Evolutionary conservation across 2,888 invertebrate species (phyloP).

Genomic region (Nyleta sp.): DNA sequence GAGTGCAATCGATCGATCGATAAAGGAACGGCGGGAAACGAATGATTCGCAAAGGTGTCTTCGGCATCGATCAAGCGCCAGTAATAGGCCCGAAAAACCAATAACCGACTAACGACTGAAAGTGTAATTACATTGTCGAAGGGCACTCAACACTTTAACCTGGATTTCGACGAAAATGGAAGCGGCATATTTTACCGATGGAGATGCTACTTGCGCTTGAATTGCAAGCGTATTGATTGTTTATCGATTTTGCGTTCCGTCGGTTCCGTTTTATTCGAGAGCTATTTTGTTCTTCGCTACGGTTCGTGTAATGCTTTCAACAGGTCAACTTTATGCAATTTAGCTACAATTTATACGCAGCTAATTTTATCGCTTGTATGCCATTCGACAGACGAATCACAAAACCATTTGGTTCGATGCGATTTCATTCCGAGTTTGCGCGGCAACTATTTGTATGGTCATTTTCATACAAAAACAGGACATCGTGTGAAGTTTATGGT

Average conservation of each 20-base stretch:
- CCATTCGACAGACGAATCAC: too few relatives aligned
- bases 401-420: too few relatives aligned
- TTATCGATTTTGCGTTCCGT: constrained; percentile 40
- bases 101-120: constrained; percentile 48
- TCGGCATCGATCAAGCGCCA: too few relatives aligned
- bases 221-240: constrained; percentile 33
- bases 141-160: constrained; percentile 48
- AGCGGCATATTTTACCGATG: constrained; percentile 29
- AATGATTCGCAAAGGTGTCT: too few relatives aligned
- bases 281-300: constrained; percentile 10
- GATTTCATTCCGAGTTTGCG: too few relatives aligned
- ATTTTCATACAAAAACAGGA: too few relatives aligned
- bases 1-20: too few relatives aligned
- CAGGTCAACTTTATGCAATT: constrained; percentile 2
- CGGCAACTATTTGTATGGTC: too few relatives aligned
- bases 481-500: too few relatives aligned
- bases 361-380: too few relatives aligned
- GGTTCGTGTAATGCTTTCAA: constrained; percentile 20
- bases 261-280: constrained; percentile 12
- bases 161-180: constrained; percentile 47
- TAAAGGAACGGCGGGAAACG: too few relatives aligned
- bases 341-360: too few relatives aligned
- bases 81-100: constrained; percentile 46
- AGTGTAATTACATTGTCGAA: constrained; percentile 54
- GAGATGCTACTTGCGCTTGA: constrained; percentile 35